A percentile compares a stretch with the other conserved stretches of the same genome.
These are phyloP conservation scores for Gymnocephalus cernua DNA, from an alignment of 2,113 vertebrate species.

Conservation along the genomic window DNA sequence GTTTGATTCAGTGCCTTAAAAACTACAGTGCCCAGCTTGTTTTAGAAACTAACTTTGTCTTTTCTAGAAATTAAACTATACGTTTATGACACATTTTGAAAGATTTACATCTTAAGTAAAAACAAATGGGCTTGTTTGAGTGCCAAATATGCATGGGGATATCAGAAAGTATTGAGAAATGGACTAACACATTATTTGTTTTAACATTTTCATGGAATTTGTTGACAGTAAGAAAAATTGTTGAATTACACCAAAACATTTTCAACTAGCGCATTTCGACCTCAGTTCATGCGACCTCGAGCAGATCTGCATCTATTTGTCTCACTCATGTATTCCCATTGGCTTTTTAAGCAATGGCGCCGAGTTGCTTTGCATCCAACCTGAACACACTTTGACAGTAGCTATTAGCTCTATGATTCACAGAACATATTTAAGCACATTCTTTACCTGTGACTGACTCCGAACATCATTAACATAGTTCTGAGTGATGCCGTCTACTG, in stretches of 20 bases:
- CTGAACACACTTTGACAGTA: conserved; percentile 4
- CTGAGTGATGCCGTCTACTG: conserved; percentile 19
- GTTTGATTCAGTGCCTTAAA: no score
- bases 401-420: background rate
- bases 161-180: background rate
- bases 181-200: background rate
- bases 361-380: conserved; percentile 17
- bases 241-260: background rate
- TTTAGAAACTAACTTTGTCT: background rate
- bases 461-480: conserved; percentile 2
- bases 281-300: background rate
- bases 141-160: background rate
- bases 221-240: background rate
- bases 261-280: background rate
- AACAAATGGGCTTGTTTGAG: background rate
- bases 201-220: background rate
- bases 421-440: conserved; percentile 5
- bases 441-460: conserved; percentile 8
- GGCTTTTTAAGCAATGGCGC: background rate
- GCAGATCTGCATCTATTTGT: background rate
- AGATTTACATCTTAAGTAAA: background rate
- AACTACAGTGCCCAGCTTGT: background rate
- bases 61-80: background rate
- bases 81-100: background rate
- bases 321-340: background rate